Percentiles rank a stretch among this genome's conserved stretches.
Conservation (phyloP, 92 coral and sea anemone genomes). For the Virgularia gustaviana region DNA sequence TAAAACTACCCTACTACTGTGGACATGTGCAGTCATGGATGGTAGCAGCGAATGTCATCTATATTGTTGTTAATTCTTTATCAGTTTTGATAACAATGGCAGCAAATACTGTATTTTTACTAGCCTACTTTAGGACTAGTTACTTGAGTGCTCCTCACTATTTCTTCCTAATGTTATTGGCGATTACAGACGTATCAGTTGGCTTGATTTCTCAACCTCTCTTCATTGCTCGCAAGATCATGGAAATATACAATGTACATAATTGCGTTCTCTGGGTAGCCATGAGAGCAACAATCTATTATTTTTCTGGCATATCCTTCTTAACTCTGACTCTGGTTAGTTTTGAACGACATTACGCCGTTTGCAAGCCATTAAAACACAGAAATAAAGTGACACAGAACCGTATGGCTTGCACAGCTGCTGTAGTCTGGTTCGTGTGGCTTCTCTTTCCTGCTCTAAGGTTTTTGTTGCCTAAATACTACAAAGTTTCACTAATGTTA, state of each 20-base stretch:
- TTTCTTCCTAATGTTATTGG: slow-evolving; percentile 31
- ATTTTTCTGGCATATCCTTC: slow-evolving; percentile 45
- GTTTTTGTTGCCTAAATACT: slow-evolving; percentile 3
- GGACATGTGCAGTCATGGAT: slow-evolving; percentile 7
- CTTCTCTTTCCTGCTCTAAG: slow-evolving; percentile 24
- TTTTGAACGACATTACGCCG: slow-evolving; percentile 48
- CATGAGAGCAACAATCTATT: slow-evolving; percentile 24
- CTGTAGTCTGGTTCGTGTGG: slow-evolving; percentile 31
- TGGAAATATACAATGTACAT: slow-evolving; percentile 38
- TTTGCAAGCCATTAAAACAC: slow-evolving; percentile 43
- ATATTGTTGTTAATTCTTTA: slow-evolving; percentile 24
- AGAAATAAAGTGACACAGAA: slow-evolving; percentile 23
- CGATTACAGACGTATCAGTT: slow-evolving; percentile 44
- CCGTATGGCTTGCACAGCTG: slow-evolving; percentile 26
- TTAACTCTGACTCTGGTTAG: slow-evolving; percentile 45
- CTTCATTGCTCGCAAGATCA: slow-evolving; percentile 34
- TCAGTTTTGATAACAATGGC: slow-evolving; percentile 22
- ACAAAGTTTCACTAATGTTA: slow-evolving; percentile 2
- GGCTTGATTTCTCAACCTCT: slow-evolving; percentile 39
- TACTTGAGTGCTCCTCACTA: slow-evolving; percentile 24
- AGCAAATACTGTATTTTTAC: slow-evolving; percentile 35
- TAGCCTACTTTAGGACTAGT: slow-evolving; percentile 23
- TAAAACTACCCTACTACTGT: slow-evolving; percentile 26
- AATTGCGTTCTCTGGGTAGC: slow-evolving; percentile 37
- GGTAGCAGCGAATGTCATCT: slow-evolving; percentile 26